Percentiles rank a stretch among this genome's conserved stretches.
Evolutionary conservation across 2,797 vertebrate genomes (phyloP).

Genomic region (Sebastes ruberrimus): DNA sequence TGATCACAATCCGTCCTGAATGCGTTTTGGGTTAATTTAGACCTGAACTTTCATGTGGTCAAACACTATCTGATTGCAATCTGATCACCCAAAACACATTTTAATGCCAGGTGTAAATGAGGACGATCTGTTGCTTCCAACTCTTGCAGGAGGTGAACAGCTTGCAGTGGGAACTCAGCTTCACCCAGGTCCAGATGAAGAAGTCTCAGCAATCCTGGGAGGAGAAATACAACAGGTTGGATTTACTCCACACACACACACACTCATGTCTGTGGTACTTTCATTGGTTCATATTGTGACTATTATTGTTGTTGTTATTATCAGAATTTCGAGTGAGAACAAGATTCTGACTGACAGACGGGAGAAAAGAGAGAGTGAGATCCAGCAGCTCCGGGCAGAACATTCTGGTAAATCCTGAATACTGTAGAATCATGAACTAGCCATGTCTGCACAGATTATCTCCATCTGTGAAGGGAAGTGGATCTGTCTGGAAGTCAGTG

Average conservation of each 20-base stretch:
- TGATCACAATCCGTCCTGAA: neutral
- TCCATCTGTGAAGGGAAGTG: neutral
- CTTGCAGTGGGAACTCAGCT: conserved; percentile 93
- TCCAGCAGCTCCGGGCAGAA: conserved; percentile 85
- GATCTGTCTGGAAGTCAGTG: neutral
- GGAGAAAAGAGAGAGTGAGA: conserved; percentile 81
- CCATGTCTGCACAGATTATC: neutral
- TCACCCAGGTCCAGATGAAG: conserved; percentile 90
- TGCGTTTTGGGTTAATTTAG: neutral
- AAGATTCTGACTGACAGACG: conserved; percentile 82
- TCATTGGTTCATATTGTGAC: neutral
- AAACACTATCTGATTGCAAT: neutral
- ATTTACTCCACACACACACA: neutral
- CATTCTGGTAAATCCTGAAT: conserved; percentile 83
- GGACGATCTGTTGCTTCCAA: neutral
- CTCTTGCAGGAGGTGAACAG: conserved; percentile 88
- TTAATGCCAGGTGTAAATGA: neutral
- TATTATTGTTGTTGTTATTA: conserved; percentile 15
- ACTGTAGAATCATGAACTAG: neutral
- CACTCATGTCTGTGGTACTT: neutral
- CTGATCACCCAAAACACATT: too few species aligned
- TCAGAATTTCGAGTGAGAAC: conserved; percentile 88
- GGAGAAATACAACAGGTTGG: conserved; percentile 88
- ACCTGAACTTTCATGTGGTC: neutral
- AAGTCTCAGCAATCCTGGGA: conserved; percentile 87